Conservation (phyloP, 1,140 invertebrate species). For the Neodiprion pinetum region DNA sequence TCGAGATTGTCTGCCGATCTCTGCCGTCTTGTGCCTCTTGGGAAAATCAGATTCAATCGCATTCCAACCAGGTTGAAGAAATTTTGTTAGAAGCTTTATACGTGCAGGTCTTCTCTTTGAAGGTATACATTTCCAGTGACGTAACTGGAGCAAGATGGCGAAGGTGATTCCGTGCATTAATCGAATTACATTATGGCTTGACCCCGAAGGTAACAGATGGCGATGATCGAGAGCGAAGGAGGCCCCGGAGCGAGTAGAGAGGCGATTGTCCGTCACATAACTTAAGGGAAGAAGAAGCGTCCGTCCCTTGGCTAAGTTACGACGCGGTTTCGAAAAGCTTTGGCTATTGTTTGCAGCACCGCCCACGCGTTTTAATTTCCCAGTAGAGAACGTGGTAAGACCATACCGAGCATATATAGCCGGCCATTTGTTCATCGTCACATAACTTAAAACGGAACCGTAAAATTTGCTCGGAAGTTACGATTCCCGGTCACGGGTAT, state of each 20-base stretch:
- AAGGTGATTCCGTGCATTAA: too few species aligned
- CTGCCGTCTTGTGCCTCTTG: too few species aligned
- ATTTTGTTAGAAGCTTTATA: too few species aligned
- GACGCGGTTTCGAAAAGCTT: background rate
- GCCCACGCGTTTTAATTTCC: background rate
- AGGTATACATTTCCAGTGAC: too few species aligned
- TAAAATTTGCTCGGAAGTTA: constrained; percentile 2
- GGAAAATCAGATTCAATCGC: too few species aligned
- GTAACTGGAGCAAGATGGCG: too few species aligned
- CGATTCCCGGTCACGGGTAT: background rate
- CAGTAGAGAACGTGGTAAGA: background rate
- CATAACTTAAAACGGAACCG: constrained; percentile 7
- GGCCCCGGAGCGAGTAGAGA: too few species aligned
- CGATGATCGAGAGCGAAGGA: background rate
- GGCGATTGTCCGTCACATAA: background rate
- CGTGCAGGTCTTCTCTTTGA: too few species aligned
- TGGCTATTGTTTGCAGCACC: background rate
- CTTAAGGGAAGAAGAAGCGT: background rate
- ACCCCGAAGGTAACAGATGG: background rate
- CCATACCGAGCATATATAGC: background rate
- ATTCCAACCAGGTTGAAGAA: too few species aligned
- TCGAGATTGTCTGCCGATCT: too few species aligned
- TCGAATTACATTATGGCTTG: background rate
- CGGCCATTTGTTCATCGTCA: background rate
- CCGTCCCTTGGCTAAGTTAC: constrained; percentile 1